phyloP scores from a whole-genome alignment of 1,140 invertebrate genomes.

The Sarcophaga peregrina region DNA sequence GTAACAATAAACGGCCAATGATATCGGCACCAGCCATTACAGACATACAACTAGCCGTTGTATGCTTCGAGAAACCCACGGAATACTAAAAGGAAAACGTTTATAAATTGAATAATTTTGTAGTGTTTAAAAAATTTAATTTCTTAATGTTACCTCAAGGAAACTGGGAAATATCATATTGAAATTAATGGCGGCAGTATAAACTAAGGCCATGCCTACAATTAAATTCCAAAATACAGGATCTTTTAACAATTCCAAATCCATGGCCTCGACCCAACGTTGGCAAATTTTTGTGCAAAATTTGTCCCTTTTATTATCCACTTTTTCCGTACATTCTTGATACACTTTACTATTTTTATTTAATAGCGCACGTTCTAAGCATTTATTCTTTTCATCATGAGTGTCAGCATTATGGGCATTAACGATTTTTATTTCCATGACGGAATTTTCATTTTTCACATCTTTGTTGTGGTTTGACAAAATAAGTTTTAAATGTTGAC shows the following conservation, averaged over 20 bases:
- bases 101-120: constrained; percentile 3
- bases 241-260: constrained; percentile 73
- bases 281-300: constrained; percentile 51
- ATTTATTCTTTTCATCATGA: constrained; percentile 10
- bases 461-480: constrained; percentile 39
- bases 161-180: constrained; percentile 77
- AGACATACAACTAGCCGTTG: constrained; percentile 76
- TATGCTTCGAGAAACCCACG: constrained; percentile 68
- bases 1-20: constrained; percentile 72
- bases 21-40: constrained; percentile 75
- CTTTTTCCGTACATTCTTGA: background rate
- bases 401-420: background rate
- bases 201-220: constrained; percentile 73
- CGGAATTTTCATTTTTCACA: constrained; percentile 45
- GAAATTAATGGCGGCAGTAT: constrained; percentile 77
- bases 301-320: background rate
- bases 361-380: background rate
- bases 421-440: constrained; percentile 45
- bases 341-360: constrained; percentile 11
- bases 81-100: constrained; percentile 65
- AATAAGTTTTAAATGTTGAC: constrained; percentile 55
- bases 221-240: constrained; percentile 73
- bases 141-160: constrained; percentile 67
- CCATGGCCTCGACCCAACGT: constrained; percentile 64
- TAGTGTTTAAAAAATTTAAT: background rate